Evolutionary conservation across 1,140 invertebrate genomes (phyloP), one percentile per base, ranked within the genome.

Genomic region (Lepidotrigona ventralis): DNA sequence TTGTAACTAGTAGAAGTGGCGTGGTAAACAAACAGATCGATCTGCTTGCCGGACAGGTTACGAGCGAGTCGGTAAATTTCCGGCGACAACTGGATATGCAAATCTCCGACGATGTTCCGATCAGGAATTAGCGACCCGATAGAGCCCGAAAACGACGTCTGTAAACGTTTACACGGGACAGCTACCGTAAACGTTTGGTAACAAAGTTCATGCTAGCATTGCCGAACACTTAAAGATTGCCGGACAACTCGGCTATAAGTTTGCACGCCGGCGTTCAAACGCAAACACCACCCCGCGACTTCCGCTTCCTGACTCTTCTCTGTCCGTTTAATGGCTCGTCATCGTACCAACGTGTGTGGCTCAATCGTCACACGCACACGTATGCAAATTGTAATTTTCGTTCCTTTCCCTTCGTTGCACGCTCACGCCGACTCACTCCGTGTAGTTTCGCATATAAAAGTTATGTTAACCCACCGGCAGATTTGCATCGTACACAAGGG

Each of bases 91-190:
- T 15, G 15, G 63, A n/a, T 86, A 86, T 83, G 86, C 72, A 83
- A 87, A 86, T 87, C 46, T 21, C 74, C 6, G 39, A 46, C 39
- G 29, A 54, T 76, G 68, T 86, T 17, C 73, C 78, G 60, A 85
- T 86, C 73, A 51, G 54, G 60, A 86, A 86, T 85, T 77, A 53
- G 14, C 68, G 26, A 19, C 12, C 39, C 39, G 12, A 15, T 39
- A 26, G 21, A 26, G 60, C 4, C 66, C 77, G n/a, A 17, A 69
- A 74, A 80, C 72, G 78, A 77, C 73, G 75, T 82, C 70, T 64
- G 79, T 84, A 78, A 86, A 85, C 54, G 68, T 85, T 86, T 85
- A 73, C 85, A 69, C 54, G 79, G 39, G 21, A n/a, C 46, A 75
- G 39, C 63, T 74, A 70, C 53, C 33, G 85, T 60, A 85, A 86